These are phyloP conservation scores for Melinopterus prodromus DNA, from an alignment of 2,888 invertebrate species.

Conservation along the genomic window DNA sequence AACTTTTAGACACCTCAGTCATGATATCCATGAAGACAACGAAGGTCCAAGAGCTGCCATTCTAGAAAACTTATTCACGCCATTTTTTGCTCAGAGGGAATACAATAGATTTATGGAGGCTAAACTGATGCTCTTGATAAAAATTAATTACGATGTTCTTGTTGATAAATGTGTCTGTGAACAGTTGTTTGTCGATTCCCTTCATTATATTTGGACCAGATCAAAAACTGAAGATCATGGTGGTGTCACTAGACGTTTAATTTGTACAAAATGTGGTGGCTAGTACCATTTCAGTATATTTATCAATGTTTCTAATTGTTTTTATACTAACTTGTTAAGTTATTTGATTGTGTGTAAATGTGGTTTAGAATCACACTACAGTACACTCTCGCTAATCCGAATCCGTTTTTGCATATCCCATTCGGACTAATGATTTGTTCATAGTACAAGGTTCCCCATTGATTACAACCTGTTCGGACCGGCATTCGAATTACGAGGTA, in stretches of 20 bases:
- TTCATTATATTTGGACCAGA: constrained; percentile 52
- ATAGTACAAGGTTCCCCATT: no score
- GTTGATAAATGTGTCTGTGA: constrained; percentile 64
- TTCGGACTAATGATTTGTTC: no score
- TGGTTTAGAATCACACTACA: no score
- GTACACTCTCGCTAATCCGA: no score
- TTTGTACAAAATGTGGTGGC: constrained; percentile 5
- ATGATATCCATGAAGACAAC: constrained; percentile 69
- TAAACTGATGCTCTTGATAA: constrained; percentile 55
- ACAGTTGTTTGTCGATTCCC: constrained; percentile 52
- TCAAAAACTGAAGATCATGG: constrained; percentile 50
- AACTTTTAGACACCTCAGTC: constrained; percentile 61
- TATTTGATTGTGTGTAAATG: no score
- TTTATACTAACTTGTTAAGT: no score
- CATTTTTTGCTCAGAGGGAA: constrained; percentile 40
- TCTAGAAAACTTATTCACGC: constrained; percentile 53
- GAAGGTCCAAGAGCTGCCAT: constrained; percentile 62
- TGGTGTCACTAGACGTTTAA: constrained; percentile 47
- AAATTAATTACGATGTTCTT: constrained; percentile 61
- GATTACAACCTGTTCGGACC: no score
- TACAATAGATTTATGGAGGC: constrained; percentile 53
- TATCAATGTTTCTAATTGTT: no score
- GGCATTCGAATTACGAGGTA: no score
- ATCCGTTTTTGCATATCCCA: no score
- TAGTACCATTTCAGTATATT: not conserved